A percentile compares a stretch with the other conserved stretches of the same genome.
Evolutionary conservation across 2,113 vertebrate species (phyloP).

Genomic region (Austrofundulus limnaeus): DNA sequence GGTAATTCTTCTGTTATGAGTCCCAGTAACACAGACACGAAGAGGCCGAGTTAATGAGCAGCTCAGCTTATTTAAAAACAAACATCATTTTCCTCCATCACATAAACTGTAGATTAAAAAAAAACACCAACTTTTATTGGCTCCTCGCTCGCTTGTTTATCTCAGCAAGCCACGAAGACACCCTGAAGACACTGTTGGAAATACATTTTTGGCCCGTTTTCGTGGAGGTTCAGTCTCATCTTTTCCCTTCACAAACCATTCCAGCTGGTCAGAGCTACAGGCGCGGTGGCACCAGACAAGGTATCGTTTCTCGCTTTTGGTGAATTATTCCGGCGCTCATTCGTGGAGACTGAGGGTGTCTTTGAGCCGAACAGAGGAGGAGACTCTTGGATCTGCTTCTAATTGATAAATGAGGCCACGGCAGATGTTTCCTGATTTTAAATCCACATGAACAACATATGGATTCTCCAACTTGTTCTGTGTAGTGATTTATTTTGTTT

Average conservation of each 20-base stretch:
- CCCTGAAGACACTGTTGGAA: conserved; percentile 16
- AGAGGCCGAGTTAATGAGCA: conserved; percentile 7
- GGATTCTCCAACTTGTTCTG: neutral
- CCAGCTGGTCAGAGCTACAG: conserved; percentile 54
- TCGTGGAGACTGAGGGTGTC: neutral
- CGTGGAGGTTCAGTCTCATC: conserved; percentile 45
- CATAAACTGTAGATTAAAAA: neutral
- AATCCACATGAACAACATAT: conserved; percentile 9
- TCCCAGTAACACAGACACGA: neutral
- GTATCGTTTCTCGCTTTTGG: conserved; percentile 54
- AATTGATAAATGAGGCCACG: conserved; percentile 18
- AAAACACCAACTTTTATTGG: conserved; percentile 5
- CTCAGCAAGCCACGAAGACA: neutral
- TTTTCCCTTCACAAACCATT: conserved; percentile 38
- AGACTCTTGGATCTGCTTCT: conserved; percentile 17
- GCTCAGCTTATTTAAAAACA: conserved; percentile 3
- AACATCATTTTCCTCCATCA: conserved; percentile 9
- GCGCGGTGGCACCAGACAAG: conserved; percentile 31
- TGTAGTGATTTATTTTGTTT: neutral
- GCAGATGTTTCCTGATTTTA: conserved; percentile 50
- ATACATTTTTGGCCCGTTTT: conserved; percentile 33
- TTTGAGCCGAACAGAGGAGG: neutral
- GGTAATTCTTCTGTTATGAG: conserved; percentile 12
- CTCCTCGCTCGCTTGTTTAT: neutral
- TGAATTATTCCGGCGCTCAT: conserved; percentile 50